phyloP scores from a whole-genome alignment of 2,113 vertebrate genomes.

The Ibidorhyncha struthersii region DNA sequence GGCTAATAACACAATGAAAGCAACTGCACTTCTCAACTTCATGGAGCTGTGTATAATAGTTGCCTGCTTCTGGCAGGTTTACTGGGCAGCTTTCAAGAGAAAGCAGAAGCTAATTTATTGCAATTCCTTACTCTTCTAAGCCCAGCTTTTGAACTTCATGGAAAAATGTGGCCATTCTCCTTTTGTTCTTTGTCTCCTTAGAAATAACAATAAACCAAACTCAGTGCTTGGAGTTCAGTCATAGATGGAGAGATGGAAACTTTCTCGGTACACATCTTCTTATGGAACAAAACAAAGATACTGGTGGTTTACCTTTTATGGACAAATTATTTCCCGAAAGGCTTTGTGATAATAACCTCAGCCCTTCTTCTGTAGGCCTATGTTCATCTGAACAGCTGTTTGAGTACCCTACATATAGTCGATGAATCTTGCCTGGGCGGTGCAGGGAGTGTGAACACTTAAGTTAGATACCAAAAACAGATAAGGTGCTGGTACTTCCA shows the following conservation, averaged over 20 bases:
- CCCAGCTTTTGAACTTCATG: background rate
- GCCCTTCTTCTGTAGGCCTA: background rate
- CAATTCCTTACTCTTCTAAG: background rate
- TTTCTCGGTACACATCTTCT: rapidly evolving
- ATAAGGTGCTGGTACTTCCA: background rate
- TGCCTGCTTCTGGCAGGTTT: background rate
- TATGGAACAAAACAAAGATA: background rate
- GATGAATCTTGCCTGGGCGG: rapidly evolving
- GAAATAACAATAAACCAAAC: background rate
- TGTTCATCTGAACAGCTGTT: rapidly evolving
- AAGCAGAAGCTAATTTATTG: background rate
- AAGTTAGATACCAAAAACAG: background rate
- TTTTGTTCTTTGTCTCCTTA: background rate
- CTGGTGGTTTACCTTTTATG: background rate
- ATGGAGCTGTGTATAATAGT: background rate
- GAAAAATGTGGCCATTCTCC: background rate
- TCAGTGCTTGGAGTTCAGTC: background rate
- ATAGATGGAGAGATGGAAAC: background rate
- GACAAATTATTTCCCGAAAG: background rate
- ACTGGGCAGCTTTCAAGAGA: background rate
- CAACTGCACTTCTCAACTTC: background rate
- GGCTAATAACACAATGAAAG: background rate
- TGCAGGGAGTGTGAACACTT: background rate
- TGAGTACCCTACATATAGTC: background rate
- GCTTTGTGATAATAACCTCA: background rate